Base-by-base conservation (phyloP, 1,140 invertebrate species). In the Pseudomyrmex gracilis region DNA sequence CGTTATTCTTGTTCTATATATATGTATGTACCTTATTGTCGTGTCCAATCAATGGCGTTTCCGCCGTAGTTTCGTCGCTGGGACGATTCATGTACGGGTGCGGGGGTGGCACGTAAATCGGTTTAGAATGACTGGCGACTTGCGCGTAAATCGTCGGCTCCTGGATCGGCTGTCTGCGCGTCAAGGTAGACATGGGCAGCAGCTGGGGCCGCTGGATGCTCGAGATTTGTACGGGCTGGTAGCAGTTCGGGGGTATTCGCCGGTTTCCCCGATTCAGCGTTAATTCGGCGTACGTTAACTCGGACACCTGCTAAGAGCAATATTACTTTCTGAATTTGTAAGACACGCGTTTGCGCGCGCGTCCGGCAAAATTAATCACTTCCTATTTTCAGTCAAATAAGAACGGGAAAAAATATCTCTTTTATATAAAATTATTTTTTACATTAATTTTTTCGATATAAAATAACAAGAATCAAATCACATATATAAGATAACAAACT, bases 71-170 rank as follows among this genome's bases (percentile, higher is more conserved):
- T 61, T 94, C 93, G 87, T 94, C 93, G 77, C 89, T 84, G 12
- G 92, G 89, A 61, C 92, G 92, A 88, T 89, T 92, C 92, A 93
- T 92, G 91, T 94, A 94, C 67, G 93, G 93, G 85, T 92, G 92
- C 49, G 93, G 93, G 63, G 93, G 93, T 55, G 93, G 92, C 84
- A 94, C 92, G 91, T 94, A 94, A 87, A 93, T 92, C 68, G 93
- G 89, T 88, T 94, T 94, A 80, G 93, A 91, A 89, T 93, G 92
- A 77, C 93, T 93, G 86, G 95, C 94, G 80, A 96, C 95, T 93
- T 96, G 95, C 84, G 95, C 95, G 91, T 96, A 96, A 90, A 96
- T 95, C 80, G 95, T 95, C 83, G 95, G 95, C 85, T 96, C 95
- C 85, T 95, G 94, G 83, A 93, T 91, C 68, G 93, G 94, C 85